A percentile compares a stretch with the other conserved stretches of the same genome.
Conservation (phyloP, 2,113 vertebrate genomes). For the Tamias sibiricus region DNA sequence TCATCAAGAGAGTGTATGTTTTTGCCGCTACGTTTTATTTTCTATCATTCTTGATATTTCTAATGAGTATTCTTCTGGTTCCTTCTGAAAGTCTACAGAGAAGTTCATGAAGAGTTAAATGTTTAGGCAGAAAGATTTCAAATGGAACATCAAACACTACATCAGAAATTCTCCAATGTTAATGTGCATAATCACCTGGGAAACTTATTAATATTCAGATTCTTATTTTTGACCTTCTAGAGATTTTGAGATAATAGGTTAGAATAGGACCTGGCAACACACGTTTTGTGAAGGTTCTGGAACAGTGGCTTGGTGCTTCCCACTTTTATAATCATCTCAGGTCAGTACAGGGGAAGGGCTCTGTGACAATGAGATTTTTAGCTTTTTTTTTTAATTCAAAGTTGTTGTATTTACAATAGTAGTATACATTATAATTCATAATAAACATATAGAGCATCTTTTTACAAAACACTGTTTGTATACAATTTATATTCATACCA, state of each 20-base stretch:
- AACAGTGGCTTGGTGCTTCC: background rate
- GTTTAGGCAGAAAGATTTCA: background rate
- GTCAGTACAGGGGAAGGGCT: background rate
- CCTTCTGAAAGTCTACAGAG: background rate
- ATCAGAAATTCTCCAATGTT: background rate
- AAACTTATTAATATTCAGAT: background rate
- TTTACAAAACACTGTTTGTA: too few species aligned
- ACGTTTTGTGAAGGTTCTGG: background rate
- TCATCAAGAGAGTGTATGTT: background rate
- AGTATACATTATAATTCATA: too few species aligned
- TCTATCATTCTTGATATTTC: background rate
- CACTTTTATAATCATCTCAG: background rate
- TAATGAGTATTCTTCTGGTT: background rate
- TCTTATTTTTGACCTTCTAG: background rate
- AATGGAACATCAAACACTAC: background rate
- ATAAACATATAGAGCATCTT: too few species aligned
- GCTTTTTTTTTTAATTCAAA: background rate
- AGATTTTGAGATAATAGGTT: background rate
- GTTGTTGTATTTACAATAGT: too few species aligned
- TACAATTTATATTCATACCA: too few species aligned
- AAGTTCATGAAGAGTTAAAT: background rate
- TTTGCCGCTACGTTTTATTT: background rate
- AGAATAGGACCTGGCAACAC: background rate
- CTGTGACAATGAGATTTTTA: background rate
- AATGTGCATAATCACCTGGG: background rate